These are phyloP conservation scores for Haliclystus octoradiatus DNA, from an alignment of 30 jellyfish, hydroid and myxozoan species.

Conservation along the genomic window DNA sequence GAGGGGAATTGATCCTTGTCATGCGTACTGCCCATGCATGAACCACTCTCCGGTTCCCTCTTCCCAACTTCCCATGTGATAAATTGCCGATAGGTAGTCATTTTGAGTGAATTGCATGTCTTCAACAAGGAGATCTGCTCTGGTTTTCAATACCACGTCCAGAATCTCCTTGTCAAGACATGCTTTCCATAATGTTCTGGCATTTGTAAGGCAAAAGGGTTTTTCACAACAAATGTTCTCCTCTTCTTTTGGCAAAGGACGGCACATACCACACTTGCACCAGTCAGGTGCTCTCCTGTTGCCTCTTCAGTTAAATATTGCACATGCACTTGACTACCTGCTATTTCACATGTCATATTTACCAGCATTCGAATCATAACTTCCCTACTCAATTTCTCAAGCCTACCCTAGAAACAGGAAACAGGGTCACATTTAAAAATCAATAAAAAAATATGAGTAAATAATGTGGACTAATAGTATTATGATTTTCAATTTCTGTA, in stretches of 20 bases:
- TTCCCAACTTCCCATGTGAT: slow-evolving; percentile 6
- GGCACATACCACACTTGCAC: slow-evolving; percentile 26
- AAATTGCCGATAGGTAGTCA: slow-evolving; percentile 7
- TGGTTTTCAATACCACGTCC: slow-evolving; percentile 1
- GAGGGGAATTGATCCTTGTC: slow-evolving; percentile 1
- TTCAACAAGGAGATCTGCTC: slow-evolving; percentile 22
- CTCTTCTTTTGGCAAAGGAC: neutral
- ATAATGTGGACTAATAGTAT: too few relatives aligned
- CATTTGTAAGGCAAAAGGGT: neutral
- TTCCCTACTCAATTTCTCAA: too few relatives aligned
- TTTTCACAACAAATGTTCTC: slow-evolving; percentile 16
- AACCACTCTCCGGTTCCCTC: slow-evolving; percentile 12
- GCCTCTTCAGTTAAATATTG: too few relatives aligned
- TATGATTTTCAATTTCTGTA: too few relatives aligned
- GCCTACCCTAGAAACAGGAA: too few relatives aligned
- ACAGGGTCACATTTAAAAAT: too few relatives aligned
- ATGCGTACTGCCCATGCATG: slow-evolving; percentile 7
- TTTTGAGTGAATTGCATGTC: slow-evolving; percentile 4
- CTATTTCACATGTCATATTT: too few relatives aligned
- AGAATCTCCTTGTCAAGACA: slow-evolving; percentile 17
- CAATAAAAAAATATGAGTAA: too few relatives aligned
- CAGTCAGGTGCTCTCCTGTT: slow-evolving; percentile 14
- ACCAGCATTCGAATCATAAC: too few relatives aligned
- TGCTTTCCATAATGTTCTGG: slow-evolving; percentile 1
- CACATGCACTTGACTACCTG: too few relatives aligned